phyloP scores from a whole-genome alignment of 2,888 invertebrate genomes.

The Spodoptera picta region DNA sequence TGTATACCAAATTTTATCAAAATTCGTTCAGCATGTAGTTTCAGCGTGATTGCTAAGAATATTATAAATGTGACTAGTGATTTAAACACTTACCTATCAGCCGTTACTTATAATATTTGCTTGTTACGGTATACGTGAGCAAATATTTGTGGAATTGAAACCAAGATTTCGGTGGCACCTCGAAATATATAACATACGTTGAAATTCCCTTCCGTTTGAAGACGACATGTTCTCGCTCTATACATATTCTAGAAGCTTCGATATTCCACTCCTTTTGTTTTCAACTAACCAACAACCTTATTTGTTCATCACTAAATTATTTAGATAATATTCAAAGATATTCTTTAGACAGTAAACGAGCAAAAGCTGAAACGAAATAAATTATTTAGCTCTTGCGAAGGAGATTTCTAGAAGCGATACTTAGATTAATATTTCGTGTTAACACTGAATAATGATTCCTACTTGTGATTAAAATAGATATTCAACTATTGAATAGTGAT shows the following conservation, averaged over 20 bases:
- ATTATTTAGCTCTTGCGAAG: constrained; percentile 10
- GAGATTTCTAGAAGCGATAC: constrained; percentile 2
- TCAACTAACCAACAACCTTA: background rate
- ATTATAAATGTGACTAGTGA: too few species aligned
- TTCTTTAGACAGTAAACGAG: background rate
- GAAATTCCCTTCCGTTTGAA: background rate
- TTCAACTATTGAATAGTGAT: background rate
- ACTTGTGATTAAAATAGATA: background rate
- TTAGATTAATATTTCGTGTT: too few species aligned
- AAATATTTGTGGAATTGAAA: too few species aligned
- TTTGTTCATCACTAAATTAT: constrained; percentile 33
- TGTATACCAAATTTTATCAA: too few species aligned
- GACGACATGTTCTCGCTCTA: background rate
- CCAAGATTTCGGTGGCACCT: background rate
- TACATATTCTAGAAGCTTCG: constrained; percentile 7
- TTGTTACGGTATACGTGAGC: background rate
- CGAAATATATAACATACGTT: constrained; percentile 5
- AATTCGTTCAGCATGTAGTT: too few species aligned
- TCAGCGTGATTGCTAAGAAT: too few species aligned
- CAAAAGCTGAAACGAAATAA: constrained; percentile 9
- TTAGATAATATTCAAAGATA: constrained; percentile 24
- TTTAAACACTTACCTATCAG: too few species aligned
- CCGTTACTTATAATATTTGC: too few species aligned
- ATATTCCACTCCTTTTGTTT: constrained; percentile 9
- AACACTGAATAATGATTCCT: too few species aligned